Evolutionary conservation across 2,888 invertebrate genomes (phyloP).

Genomic region (Ellobium chinense): DNA sequence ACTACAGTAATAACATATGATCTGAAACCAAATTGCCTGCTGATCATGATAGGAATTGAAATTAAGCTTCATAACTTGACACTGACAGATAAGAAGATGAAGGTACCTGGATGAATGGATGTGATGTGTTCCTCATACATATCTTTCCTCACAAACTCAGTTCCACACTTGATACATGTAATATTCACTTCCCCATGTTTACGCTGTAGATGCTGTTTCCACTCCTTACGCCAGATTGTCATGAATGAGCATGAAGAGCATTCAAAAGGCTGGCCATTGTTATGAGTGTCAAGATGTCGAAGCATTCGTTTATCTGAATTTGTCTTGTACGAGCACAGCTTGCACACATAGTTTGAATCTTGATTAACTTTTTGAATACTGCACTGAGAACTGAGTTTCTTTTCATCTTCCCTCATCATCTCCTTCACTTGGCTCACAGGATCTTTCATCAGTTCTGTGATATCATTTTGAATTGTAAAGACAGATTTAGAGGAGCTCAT

Average conservation of each 20-base stretch:
- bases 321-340: conserved; percentile 36
- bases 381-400: conserved; percentile 10
- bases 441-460: background rate
- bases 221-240: conserved; percentile 37
- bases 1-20: too few relatives aligned
- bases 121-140: conserved; percentile 19
- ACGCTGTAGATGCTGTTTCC: conserved; percentile 37
- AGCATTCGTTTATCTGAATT: conserved; percentile 44
- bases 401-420: background rate
- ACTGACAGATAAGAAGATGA: too few relatives aligned
- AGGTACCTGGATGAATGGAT: conserved; percentile 35
- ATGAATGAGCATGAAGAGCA: conserved; percentile 28
- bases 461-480: background rate
- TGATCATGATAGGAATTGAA: too few relatives aligned
- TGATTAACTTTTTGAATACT: conserved; percentile 14
- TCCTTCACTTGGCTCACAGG: background rate
- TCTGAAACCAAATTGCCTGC: too few relatives aligned
- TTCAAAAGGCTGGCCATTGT: conserved; percentile 39
- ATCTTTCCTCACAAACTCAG: conserved; percentile 29
- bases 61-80: too few relatives aligned
- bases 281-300: conserved; percentile 33
- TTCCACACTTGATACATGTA: conserved; percentile 30
- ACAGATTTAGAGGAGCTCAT: too few relatives aligned
- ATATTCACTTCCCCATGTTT: conserved; percentile 27
- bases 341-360: conserved; percentile 28